These are phyloP conservation scores for Galago senegalensis DNA, from an alignment of 2,797 vertebrate species.

Conservation along the genomic window DNA sequence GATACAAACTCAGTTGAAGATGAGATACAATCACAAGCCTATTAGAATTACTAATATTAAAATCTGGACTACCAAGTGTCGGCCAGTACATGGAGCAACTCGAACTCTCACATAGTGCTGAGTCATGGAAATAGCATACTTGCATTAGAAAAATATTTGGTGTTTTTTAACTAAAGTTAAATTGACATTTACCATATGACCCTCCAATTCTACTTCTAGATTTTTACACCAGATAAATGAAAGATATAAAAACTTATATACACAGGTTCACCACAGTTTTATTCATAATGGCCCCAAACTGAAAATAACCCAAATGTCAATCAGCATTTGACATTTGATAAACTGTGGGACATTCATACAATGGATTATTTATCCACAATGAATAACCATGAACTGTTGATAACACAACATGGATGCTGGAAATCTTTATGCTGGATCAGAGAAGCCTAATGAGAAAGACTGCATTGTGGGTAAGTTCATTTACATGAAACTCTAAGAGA, in stretches of 20 bases:
- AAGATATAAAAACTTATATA: background rate
- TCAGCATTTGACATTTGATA: background rate
- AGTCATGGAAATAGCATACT: background rate
- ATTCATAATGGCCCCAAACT: background rate
- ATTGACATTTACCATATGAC: background rate
- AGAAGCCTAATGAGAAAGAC: background rate
- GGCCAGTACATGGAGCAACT: background rate
- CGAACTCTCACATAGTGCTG: background rate
- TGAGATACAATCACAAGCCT: background rate
- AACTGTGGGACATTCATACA: background rate
- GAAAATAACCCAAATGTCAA: background rate
- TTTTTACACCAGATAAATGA: background rate
- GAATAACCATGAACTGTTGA: background rate
- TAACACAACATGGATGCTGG: background rate
- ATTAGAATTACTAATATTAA: background rate
- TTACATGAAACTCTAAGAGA: background rate
- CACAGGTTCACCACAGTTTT: background rate
- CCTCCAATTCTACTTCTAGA: background rate
- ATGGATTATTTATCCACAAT: background rate
- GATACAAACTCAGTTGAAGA: background rate
- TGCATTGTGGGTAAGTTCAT: background rate
- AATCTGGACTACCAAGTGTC: background rate
- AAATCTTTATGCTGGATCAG: background rate
- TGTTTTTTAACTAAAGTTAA: background rate
- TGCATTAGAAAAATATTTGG: background rate